Evolutionary conservation across 2,888 invertebrate genomes (phyloP).

Genomic region (Drosophila putrida): DNA sequence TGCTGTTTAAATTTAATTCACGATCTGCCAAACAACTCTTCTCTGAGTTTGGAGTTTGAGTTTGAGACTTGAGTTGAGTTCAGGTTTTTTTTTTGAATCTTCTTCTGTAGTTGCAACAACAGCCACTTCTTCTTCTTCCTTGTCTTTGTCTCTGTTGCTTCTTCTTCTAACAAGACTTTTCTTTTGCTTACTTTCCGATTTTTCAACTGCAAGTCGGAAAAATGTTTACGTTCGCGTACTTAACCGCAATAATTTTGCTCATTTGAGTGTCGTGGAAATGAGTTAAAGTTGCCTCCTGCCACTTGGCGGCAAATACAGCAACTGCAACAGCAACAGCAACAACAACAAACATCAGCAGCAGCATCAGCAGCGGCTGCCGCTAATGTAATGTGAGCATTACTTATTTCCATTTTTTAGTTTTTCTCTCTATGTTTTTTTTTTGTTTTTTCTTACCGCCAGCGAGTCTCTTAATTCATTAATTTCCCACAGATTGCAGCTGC

Average conservation of each 20-base stretch:
- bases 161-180: conserved; percentile 65
- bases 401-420: conserved; percentile 79
- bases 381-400: conserved; percentile 80
- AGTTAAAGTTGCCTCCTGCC: conserved; percentile 73
- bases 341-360: conserved; percentile 39
- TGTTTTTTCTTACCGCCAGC: conserved; percentile 48
- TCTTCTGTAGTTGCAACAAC: conserved; percentile 15
- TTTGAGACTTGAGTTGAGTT: conserved; percentile 8
- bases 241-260: conserved; percentile 82
- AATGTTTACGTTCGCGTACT: conserved; percentile 76
- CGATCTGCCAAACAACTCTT: conserved; percentile 65
- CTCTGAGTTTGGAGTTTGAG: conserved; percentile 2
- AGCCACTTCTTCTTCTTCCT: conserved; percentile 3
- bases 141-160: conserved; percentile 20
- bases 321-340: conserved; percentile 26
- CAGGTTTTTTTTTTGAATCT: conserved; percentile 44
- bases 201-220: conserved; percentile 48
- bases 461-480: conserved; percentile 77
- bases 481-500: conserved; percentile 69
- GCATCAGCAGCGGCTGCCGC: conserved; percentile 52
- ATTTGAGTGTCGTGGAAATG: conserved; percentile 82
- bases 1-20: conserved; percentile 80
- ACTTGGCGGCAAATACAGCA: conserved; percentile 54
- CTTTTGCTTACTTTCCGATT: conserved; percentile 69
- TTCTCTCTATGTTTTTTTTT: conserved; percentile 10